A percentile compares a stretch with the other conserved stretches of the same genome.
phyloP scores from a whole-genome alignment of 2,888 invertebrate species.

The Octodonta nipae region DNA sequence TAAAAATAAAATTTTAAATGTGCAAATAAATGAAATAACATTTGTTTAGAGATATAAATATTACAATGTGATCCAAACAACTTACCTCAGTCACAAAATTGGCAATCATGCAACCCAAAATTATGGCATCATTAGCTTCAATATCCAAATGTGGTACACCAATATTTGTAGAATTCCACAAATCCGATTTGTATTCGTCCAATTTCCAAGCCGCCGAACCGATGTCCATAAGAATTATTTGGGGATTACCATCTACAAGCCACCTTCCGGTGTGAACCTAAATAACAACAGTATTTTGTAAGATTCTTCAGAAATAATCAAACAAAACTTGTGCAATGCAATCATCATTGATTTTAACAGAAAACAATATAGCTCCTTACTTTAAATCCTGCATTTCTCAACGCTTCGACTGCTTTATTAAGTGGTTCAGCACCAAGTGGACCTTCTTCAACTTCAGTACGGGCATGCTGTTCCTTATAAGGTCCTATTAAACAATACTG shows the following conservation, averaged over 20 bases:
- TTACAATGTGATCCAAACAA: too few species aligned
- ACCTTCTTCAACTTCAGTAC: constrained; percentile 89
- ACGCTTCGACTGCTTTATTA: constrained; percentile 57
- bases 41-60: too few species aligned
- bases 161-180: constrained; percentile 78
- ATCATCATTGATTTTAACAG: background rate
- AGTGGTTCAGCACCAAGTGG: constrained; percentile 67
- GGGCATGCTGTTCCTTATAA: constrained; percentile 84
- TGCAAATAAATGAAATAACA: too few species aligned
- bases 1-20: too few species aligned
- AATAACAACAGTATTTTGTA: constrained; percentile 1
- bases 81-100: constrained; percentile 77
- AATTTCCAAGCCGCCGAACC: constrained; percentile 92
- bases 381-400: constrained; percentile 52
- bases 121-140: constrained; percentile 93
- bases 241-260: constrained; percentile 99
- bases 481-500: constrained; percentile 92
- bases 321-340: too few species aligned
- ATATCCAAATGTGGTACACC: constrained; percentile 90
- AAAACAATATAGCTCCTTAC: constrained; percentile 1
- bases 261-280: constrained; percentile 77
- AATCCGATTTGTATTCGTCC: constrained; percentile 84
- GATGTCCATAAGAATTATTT: constrained; percentile 93
- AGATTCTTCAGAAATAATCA: too few species aligned
- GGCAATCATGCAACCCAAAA: constrained; percentile 89